Evolutionary conservation across 2,797 vertebrate genomes (phyloP), one percentile per base, ranked within the genome.

Genomic region (Sardinella longiceps): DNA sequence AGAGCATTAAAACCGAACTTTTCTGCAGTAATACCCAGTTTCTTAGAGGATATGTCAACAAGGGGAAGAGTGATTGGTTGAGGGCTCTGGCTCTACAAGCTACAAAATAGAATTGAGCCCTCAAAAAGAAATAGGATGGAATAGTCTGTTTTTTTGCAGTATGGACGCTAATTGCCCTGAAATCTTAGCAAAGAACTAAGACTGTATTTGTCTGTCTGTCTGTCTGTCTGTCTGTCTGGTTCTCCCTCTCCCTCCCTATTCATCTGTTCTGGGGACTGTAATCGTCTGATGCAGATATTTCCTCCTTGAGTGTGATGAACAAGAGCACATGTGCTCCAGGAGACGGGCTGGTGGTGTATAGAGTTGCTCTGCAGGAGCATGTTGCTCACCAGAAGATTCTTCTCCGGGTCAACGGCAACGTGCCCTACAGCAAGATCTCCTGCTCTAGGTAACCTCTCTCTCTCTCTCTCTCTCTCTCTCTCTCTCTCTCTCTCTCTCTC

Each of bases 361-460:
- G 91, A 86, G 37, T 95, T 10, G 20, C 90, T 23, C 85, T 95
- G 82, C 84, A 91, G 50, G 86, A 93, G 84, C 86, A 90, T 63
- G 85, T 87, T 48, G 87, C 25, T 25, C 82, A 89, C 81, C 94
- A 95, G 87, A 95, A 85, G 87, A 90, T 95, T 9, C 82, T 93
- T 85, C 90, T 96, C 20, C 84, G 11, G 85, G 92, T 93, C 1
- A 80, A 88, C 4, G 92, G 95, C 87, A 94, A 92, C 15, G 90
- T 91, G 83, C 90, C 95, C 15, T 81, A 87, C 0, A 91, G 91
- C 89, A 87, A 85, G 85, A 86, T 95, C 6, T 74, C 30, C 82
- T 96, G 95, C 87, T 83, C 86, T 88, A 95, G 94, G 95, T 95
- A 90, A 74, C 66, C 15, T 14, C 87, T 15, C 18, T 88, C 66